Evolutionary conservation across 2,113 vertebrate species (phyloP).

Genomic region (Sphaerodactylus townsendi): DNA sequence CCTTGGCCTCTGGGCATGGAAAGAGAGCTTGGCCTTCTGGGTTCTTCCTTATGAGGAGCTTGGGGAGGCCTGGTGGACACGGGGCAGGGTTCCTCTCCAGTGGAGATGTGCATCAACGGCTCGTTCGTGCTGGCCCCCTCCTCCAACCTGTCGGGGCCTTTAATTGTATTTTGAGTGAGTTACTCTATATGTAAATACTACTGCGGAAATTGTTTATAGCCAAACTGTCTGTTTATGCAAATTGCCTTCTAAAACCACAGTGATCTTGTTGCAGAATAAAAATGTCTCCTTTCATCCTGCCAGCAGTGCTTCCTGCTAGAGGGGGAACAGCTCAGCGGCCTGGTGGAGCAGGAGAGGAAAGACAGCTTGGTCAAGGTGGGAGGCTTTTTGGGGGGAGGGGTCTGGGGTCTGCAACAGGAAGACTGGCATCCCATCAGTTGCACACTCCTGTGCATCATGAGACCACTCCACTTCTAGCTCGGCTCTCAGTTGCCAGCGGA

Average conservation of each 20-base stretch:
- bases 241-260: conserved; percentile 72
- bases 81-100: background rate
- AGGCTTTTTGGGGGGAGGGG: too few species aligned
- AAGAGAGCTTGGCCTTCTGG: too few species aligned
- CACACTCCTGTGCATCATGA: too few species aligned
- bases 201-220: conserved; percentile 79
- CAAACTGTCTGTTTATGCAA: conserved; percentile 82
- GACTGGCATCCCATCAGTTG: too few species aligned
- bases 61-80: conserved; percentile 13
- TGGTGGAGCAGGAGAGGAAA: background rate
- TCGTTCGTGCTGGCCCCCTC: conserved; percentile 69
- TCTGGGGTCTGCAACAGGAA: too few species aligned
- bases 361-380: background rate
- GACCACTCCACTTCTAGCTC: too few species aligned
- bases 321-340: background rate
- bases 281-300: conserved; percentile 71
- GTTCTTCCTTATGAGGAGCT: too few species aligned
- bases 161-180: conserved; percentile 81
- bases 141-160: conserved; percentile 73
- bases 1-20: too few species aligned
- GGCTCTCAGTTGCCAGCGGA: fast-evolving
- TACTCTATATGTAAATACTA: conserved; percentile 80
- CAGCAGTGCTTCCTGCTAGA: conserved; percentile 53
- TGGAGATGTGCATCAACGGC: conserved; percentile 56
- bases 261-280: conserved; percentile 69